These are phyloP conservation scores for Brachyalestes nurse DNA, from an alignment of 2,797 vertebrate species.

Conservation along the genomic window DNA sequence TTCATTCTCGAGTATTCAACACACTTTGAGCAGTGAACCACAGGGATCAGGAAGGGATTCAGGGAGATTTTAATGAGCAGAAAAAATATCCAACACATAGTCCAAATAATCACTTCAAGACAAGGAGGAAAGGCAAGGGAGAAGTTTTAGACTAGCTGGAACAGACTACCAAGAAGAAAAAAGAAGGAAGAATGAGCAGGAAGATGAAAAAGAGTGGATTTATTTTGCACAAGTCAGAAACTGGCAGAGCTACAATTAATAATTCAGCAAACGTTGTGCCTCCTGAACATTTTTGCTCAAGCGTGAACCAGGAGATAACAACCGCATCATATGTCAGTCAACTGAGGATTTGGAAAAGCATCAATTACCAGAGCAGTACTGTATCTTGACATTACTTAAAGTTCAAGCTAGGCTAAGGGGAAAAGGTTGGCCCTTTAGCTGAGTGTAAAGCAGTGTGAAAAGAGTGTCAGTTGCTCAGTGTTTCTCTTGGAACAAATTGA, in stretches of 20 bases:
- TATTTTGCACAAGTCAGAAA: constrained; percentile 1
- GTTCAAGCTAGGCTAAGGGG: neutral
- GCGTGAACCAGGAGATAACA: neutral
- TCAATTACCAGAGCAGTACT: neutral
- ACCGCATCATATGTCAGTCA: neutral
- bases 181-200: neutral
- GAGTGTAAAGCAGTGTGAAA: neutral
- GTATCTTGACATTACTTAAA: neutral
- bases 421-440: neutral
- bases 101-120: neutral
- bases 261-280: constrained; percentile 41
- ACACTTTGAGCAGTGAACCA: neutral
- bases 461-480: too few species aligned
- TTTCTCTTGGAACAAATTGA: too few species aligned
- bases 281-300: constrained; percentile 18
- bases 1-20: neutral
- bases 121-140: neutral
- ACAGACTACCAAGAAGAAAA: neutral
- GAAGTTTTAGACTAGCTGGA: neutral
- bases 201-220: neutral
- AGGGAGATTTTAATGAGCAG: constrained; percentile 1
- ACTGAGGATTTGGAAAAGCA: neutral
- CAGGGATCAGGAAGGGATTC: neutral
- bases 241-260: constrained; percentile 38
- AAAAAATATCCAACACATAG: neutral